Evolutionary conservation across 2,113 vertebrate species (phyloP).

Genomic region (Thamnophis sirtalis): DNA sequence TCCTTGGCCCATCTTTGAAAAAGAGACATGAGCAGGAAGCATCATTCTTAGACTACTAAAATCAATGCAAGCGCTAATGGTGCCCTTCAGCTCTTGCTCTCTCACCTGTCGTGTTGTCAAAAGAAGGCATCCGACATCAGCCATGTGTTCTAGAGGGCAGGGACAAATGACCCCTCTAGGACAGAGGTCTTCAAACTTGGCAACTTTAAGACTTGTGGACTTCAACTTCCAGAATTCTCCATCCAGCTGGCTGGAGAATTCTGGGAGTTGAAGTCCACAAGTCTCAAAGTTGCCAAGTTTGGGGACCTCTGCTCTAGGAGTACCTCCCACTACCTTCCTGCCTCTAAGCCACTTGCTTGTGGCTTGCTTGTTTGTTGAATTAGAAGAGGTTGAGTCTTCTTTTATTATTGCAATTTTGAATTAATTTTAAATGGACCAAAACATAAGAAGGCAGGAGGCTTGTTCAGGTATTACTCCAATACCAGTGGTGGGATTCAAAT

Average conservation of each 20-base stretch:
- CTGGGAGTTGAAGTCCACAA: no score
- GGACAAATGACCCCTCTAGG: background rate
- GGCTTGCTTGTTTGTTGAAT: background rate
- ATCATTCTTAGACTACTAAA: background rate
- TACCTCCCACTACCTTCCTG: background rate
- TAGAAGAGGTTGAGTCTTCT: background rate
- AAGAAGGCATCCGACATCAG: background rate
- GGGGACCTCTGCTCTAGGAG: no score
- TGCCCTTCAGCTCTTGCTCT: background rate
- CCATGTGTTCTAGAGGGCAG: background rate
- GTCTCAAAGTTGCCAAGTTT: no score
- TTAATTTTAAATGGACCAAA: background rate
- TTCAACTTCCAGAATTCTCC: no score
- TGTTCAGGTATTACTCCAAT: background rate
- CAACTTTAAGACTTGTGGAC: no score
- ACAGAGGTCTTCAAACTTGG: no score
- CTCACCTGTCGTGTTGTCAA: background rate
- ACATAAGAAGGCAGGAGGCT: background rate
- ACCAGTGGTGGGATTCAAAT: no score
- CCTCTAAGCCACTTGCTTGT: no score
- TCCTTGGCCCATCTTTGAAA: background rate
- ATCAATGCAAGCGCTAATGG: background rate
- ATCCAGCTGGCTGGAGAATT: no score
- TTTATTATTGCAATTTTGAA: background rate
- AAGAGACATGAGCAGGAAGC: background rate